Conservation (phyloP, 2,888 invertebrate genomes). For the Quadroppia sp. region DNA sequence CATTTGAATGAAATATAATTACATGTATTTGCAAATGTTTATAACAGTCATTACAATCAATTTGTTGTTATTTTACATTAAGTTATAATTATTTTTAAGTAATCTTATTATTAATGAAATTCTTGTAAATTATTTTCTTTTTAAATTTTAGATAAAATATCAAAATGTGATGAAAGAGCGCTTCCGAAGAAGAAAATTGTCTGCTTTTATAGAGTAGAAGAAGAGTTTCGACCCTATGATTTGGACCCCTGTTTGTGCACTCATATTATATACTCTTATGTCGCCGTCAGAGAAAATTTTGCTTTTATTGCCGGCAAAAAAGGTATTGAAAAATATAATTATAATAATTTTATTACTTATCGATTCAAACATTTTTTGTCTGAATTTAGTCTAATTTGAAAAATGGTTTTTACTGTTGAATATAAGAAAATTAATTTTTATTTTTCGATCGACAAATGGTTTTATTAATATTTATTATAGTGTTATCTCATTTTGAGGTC, state of each 20-base stretch:
- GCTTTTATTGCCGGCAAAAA: constrained; percentile 43
- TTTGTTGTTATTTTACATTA: too few species aligned
- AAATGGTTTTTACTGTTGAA: too few species aligned
- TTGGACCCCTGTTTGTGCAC: constrained; percentile 45
- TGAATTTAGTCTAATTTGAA: too few species aligned
- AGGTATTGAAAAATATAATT: constrained; percentile 40
- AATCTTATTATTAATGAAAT: background rate
- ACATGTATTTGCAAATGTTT: too few species aligned
- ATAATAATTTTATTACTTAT: too few species aligned
- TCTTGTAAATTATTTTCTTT: background rate
- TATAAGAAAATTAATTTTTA: too few species aligned
- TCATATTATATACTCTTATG: constrained; percentile 44
- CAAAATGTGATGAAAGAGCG: background rate
- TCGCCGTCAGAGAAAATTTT: constrained; percentile 43
- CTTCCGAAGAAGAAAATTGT: constrained; percentile 42
- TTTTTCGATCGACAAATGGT: background rate
- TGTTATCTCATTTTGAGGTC: background rate
- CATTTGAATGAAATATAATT: too few species aligned
- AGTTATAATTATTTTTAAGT: too few species aligned
- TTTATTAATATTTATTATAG: background rate
- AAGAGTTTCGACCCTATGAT: constrained; percentile 42
- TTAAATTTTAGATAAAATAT: background rate
- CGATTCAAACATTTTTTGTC: too few species aligned
- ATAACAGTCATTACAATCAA: too few species aligned
- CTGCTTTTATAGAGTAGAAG: constrained; percentile 44